Evolutionary conservation across 2,797 vertebrate species (phyloP).

Genomic region (Eulemur albifrons): DNA sequence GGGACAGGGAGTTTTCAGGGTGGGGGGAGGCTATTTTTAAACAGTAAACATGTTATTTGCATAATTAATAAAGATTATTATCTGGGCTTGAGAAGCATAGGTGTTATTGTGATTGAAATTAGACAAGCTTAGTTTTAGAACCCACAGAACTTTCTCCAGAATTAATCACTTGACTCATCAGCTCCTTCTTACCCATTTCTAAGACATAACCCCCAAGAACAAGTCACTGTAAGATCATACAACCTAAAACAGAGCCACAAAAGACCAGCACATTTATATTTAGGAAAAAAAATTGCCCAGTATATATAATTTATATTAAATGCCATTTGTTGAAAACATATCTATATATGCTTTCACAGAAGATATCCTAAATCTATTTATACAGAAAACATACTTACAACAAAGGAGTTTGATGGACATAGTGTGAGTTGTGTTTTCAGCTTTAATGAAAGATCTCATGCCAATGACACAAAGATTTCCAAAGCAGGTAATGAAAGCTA

Average conservation of each 20-base stretch:
- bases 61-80: constrained; percentile 8
- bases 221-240: background rate
- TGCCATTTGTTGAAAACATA: background rate
- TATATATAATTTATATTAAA: background rate
- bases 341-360: background rate
- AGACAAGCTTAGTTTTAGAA: constrained; percentile 7
- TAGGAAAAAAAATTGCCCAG: background rate
- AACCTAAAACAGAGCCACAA: background rate
- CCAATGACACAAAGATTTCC: constrained; percentile 92
- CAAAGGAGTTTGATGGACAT: constrained; percentile 92
- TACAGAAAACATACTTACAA: constrained; percentile 85
- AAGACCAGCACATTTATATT: background rate
- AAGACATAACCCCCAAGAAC: background rate
- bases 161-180: background rate
- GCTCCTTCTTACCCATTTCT: background rate
- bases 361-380: background rate
- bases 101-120: background rate
- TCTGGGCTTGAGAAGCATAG: background rate
- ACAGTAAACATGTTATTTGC: background rate
- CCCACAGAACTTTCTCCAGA: background rate
- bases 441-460: constrained; percentile 90
- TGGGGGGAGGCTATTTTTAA: background rate
- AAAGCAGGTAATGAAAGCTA: constrained; percentile 91
- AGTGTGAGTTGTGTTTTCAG: constrained; percentile 90
- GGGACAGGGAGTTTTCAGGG: background rate